These are phyloP conservation scores for Pelecanus crispus DNA, from an alignment of 2,113 vertebrate species.

Conservation along the genomic window DNA sequence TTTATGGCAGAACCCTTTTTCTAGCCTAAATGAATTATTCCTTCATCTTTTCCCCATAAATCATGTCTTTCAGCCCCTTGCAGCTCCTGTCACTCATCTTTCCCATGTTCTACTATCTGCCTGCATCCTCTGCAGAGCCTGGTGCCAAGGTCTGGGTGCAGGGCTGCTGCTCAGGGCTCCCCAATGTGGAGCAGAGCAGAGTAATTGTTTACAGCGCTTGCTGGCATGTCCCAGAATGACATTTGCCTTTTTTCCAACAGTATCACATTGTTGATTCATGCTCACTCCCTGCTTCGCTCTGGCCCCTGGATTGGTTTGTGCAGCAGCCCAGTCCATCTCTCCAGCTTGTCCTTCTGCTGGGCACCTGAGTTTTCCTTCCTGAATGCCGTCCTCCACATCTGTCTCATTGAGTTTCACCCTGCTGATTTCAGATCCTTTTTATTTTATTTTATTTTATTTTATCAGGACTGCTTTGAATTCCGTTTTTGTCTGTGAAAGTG, in stretches of 20 bases:
- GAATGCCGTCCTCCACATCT: not conserved
- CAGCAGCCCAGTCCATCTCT: not conserved
- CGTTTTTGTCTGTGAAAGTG: not conserved
- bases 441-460: not conserved
- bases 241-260: constrained; percentile 47
- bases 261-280: constrained; percentile 26
- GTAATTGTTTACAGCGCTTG: constrained; percentile 2
- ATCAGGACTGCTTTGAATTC: not conserved
- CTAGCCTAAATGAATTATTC: not conserved
- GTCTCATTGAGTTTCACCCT: not conserved
- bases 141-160: not conserved
- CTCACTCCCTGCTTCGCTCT: rapidly evolving
- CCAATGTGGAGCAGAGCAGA: not conserved
- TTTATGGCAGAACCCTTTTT: not conserved
- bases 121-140: not conserved
- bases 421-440: not conserved
- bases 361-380: not conserved
- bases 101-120: not conserved
- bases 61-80: not conserved
- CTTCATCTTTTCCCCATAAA: not conserved
- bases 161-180: not conserved
- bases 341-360: not conserved
- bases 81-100: not conserved
- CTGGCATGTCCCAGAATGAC: constrained; percentile 25
- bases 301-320: not conserved